Base-by-base conservation (phyloP, 2,797 vertebrate genomes). In the Acanthurus lineatus region DNA sequence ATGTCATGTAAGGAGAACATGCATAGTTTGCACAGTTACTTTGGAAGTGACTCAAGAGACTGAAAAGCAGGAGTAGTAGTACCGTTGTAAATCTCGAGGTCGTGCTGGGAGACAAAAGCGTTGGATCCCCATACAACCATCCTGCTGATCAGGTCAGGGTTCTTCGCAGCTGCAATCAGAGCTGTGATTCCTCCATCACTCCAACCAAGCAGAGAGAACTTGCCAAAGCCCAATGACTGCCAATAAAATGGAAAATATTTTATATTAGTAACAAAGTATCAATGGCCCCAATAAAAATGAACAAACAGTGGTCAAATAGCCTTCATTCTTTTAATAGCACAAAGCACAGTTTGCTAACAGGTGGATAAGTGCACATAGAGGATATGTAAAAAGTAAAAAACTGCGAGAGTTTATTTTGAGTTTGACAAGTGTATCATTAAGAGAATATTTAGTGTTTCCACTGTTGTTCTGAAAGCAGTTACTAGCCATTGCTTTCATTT, bases 121-220 rank as follows among this genome's bases (percentile, higher is more conserved):
- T 96, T 97, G 77, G 96, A 82, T 66, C 97, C 97, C 97, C 97
- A 98, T 12, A 97, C 88, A 10, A 97, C 96, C 91, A 97, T 32
- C 88, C 96, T 97, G 68, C 78, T 77, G 93, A 98, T 90, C 60
- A 94, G 83, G 0, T 89, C 59, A 0, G 97, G 96, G 53, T 96
- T 95, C 68, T 76, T 95, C 0, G 96, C 96, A 0, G 97, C 97
- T 5, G 96, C 96, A 2, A 97, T 94, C 67, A 98, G 93, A 0
- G 97, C 95, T 0, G 96, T 96, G 73, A 97, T 97, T 48, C 97
- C 97, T 17, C 97, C 97, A 5, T 97, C 97, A 9, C 97, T 98
- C 97, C 97, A 98, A 0, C 97, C 97, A 88, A 98, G 84, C 87
- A 99, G 72, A 59, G 97, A 98, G 77, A 97, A 95, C 84, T 87